Evolutionary conservation across 1,140 invertebrate species (phyloP), one percentile per base, ranked within the genome.

Genomic region (Antheraea pernyi): DNA sequence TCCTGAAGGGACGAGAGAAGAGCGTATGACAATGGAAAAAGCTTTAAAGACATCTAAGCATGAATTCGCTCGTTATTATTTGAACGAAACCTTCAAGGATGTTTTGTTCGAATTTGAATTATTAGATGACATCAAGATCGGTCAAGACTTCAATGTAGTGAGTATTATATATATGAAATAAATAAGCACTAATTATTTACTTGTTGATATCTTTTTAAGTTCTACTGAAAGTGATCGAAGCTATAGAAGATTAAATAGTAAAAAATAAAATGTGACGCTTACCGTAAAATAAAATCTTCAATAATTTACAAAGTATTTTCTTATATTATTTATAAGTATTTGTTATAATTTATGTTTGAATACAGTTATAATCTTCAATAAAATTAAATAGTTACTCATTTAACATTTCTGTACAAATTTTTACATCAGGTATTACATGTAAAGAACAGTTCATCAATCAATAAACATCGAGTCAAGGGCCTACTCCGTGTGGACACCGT

Each of bases 11-110:
- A 95, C 94, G 13, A 80, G 92, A 11, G 96, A 98, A 80, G 97
- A 98, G 86, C 93, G 97, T 37, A 94, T 94, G 73, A 95, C 95
- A 0, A 98, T 98, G 97, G 81, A 97, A 18, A 96, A 96, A 87
- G 97, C 97, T 16, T 88, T 98, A 0, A 94, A 95, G 63, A 95
- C 96, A 86, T 96, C 96, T 30, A 95, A 96, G 69, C 97, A 94
- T 70, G 90, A 96, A 6, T 98, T 97, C 80, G 97, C 97, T 63
- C 92, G 97, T 30, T 30, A 30, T 30, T 30, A 30, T 30, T 4
- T 30, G 4, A 30, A 30, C 22, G 22, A 30, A 30, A 11, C 98
- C 77, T 92, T 98, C 0, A 98, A 98, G 78, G 97, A 98, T 73
- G 96, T 96, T 30, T 97, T 30, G 1, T 30, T 30, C 22, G 22